These are phyloP conservation scores for Luehdorfia chinensis DNA, from an alignment of 1,140 invertebrate genomes.

Conservation along the genomic window DNA sequence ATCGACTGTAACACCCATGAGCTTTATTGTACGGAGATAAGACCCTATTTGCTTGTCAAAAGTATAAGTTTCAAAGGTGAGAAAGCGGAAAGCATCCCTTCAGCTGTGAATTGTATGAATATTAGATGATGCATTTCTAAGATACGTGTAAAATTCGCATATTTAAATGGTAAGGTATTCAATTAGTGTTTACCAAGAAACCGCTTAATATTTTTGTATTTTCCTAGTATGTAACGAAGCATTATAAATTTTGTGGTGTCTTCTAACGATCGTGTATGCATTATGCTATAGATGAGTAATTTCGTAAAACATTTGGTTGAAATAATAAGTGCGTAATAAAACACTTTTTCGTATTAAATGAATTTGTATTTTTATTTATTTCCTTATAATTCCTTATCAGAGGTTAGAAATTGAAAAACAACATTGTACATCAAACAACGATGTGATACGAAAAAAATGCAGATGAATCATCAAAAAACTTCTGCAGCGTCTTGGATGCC, in stretches of 20 bases:
- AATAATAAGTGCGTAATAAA: slow-evolving; percentile 78
- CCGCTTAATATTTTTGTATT: slow-evolving; percentile 77
- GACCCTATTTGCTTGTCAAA: too few species aligned
- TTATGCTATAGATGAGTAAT: slow-evolving; percentile 74
- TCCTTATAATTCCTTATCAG: slow-evolving; percentile 2
- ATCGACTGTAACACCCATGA: too few species aligned
- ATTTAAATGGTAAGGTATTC: slow-evolving; percentile 45
- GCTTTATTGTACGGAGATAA: too few species aligned
- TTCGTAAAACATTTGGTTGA: slow-evolving; percentile 73
- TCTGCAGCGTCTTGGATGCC: too few species aligned
- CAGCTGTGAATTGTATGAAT: not conserved
- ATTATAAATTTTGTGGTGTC: slow-evolving; percentile 68
- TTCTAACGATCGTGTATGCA: slow-evolving; percentile 70
- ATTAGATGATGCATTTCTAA: slow-evolving; percentile 34
- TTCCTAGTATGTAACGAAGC: slow-evolving; percentile 70
- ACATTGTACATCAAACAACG: too few species aligned
- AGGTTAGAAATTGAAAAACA: too few species aligned
- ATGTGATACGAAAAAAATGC: too few species aligned
- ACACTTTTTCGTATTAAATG: slow-evolving; percentile 70
- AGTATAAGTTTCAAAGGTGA: too few species aligned
- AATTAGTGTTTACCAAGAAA: slow-evolving; percentile 52
- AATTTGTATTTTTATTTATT: slow-evolving; percentile 35
- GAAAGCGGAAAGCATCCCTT: not conserved
- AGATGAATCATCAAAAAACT: too few species aligned
- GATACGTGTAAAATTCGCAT: slow-evolving; percentile 43